Percentiles rank a stretch among this genome's conserved stretches.
phyloP scores from a whole-genome alignment of 2,113 vertebrate genomes.

The Leptobrachium leishanense region DNA sequence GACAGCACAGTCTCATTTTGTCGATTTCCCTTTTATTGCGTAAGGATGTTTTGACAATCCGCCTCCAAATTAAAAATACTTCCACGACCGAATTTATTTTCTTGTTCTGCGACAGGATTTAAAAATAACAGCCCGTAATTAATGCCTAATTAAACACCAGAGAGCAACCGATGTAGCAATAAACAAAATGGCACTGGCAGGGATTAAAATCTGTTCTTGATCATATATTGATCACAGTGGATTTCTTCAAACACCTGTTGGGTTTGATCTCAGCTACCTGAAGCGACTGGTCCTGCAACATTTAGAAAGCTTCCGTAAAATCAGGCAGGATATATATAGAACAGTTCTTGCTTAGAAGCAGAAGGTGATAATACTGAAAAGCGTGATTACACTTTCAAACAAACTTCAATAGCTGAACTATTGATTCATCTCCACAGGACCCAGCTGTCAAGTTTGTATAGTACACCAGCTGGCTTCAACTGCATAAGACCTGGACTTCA shows the following conservation, averaged over 20 bases:
- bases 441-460: conserved; percentile 40
- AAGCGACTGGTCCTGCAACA: conserved; percentile 9
- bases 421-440: conserved; percentile 39
- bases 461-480: conserved; percentile 32
- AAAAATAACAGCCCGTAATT: too few species aligned
- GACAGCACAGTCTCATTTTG: too few species aligned
- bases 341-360: conserved; percentile 21
- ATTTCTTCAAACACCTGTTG: neutral
- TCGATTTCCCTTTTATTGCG: too few species aligned
- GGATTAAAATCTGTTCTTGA: neutral
- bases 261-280: neutral
- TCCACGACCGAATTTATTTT: too few species aligned
- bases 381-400: conserved; percentile 34
- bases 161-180: too few species aligned
- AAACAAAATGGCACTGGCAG: too few species aligned
- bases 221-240: neutral
- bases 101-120: too few species aligned
- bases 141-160: too few species aligned
- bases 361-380: conserved; percentile 28
- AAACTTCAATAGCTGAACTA: conserved; percentile 38
- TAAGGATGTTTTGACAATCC: too few species aligned
- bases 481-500: conserved; percentile 34
- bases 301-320: conserved; percentile 23
- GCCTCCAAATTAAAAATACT: too few species aligned
- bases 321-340: conserved; percentile 29